Base-by-base conservation (phyloP, 2,797 vertebrate species). In the Darevskia nairensis region DNA sequence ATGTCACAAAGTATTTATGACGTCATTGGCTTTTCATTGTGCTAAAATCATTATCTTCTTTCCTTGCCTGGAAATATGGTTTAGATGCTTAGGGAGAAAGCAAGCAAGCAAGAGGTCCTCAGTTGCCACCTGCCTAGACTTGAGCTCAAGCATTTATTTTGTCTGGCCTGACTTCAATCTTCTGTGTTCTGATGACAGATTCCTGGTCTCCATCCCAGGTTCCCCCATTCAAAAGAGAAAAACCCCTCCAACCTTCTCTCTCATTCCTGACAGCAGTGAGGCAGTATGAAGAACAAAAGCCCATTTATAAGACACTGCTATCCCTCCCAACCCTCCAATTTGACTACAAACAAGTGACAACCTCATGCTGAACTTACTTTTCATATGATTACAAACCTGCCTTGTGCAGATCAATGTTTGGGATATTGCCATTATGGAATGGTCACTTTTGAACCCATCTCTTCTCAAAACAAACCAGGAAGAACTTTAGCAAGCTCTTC, bases 121-220 rank as follows among this genome's bases (percentile, higher is more conserved):
- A 59, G 72, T 89, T 91, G 74, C 91, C 91, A 92, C 90, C 87
- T 94, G 90, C 80, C 88, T 76, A 44, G n/a, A 44, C 66, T 88
- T 86, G 74, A 79, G 83, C 79, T 88, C 66, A 23, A 90, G 87
- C 10, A 32, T 13, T 0, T 92, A 66, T 91, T 94, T 95, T 83
- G 86, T 80, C 89, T 91, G 92, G 93, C 87, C 77, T n/a, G 29
- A 32, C 50, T 95, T 91, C 94, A 91, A 1, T 71, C 69, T 87
- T 93, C 72, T 75, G 4, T 74, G 78, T 89, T 92, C 91, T 88
- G 80, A 91, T 87, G 81, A 93, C 1, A 89, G 90, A 94, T 90
- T 93, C 92, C 91, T 94, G 91, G 84, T 89, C 93, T 90, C 69
- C 39, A 81, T 89, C 83, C 89, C 84, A 90, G 82, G 64, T 87